phyloP scores from a whole-genome alignment of 2,888 invertebrate genomes.

The Sepiola atlantica region DNA sequence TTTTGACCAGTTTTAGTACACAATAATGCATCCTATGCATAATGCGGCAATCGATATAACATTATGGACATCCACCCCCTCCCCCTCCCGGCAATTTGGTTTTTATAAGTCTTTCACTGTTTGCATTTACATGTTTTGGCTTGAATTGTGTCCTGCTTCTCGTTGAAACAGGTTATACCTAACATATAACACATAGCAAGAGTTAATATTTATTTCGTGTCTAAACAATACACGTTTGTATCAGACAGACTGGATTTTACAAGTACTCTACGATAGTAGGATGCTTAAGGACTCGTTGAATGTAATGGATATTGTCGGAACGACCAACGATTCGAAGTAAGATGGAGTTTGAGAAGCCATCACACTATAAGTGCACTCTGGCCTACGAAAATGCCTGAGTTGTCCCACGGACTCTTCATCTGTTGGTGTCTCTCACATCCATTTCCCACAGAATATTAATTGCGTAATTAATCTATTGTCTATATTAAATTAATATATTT shows the following conservation, averaged over 20 bases:
- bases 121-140: background rate
- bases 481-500: no score
- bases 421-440: no score
- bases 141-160: background rate
- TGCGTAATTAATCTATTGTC: no score
- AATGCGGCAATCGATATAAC: slow-evolving; percentile 32
- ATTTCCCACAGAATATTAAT: no score
- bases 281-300: no score
- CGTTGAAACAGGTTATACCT: background rate
- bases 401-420: no score
- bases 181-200: slow-evolving; percentile 16
- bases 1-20: slow-evolving; percentile 9
- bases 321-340: no score
- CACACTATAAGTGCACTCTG: no score
- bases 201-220: slow-evolving; percentile 23
- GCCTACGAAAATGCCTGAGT: no score
- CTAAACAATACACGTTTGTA: background rate
- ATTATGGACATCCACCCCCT: background rate
- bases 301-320: no score
- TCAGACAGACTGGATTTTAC: background rate
- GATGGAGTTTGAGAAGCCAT: no score
- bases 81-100: background rate
- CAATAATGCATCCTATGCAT: slow-evolving; percentile 18
- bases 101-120: slow-evolving; percentile 8
- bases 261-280: background rate